Evolutionary conservation across 2,113 vertebrate species (phyloP), one percentile per base, ranked within the genome.

Genomic region (Perca flavescens): DNA sequence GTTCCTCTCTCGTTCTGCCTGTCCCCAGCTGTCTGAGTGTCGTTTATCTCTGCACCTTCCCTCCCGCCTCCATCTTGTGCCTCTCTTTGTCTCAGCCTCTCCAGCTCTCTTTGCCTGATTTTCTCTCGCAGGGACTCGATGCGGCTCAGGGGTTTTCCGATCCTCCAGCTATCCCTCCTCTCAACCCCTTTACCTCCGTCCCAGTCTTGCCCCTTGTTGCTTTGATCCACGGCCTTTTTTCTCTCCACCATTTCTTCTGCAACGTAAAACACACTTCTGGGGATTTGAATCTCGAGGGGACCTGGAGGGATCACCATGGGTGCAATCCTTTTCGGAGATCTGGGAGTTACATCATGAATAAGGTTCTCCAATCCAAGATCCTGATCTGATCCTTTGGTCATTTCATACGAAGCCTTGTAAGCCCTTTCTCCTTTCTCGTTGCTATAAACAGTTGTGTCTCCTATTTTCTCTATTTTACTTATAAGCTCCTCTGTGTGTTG

Each of bases 71-170:
- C 75, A 31, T 61, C 87, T 58, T 72, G 72, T 6, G 62, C 53
- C 31, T 77, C 79, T 21, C 58, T 89, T 56, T 86, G 86, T 34
- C 40, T 89, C 75, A 31, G 19, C 34, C 21, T 92, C 80, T 92
- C 89, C 46, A 77, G 66, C 79, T 93, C 93, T 25, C 62, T 84
- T 79, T 95, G 94, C 11, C 85, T 78, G 25, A 93, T 95, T 81
- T 88, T 94, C 77, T 95, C 92, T 68, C 82, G 92, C 54, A 95
- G 77, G 66, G 94, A 95, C 89, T 96, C 94, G 0, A 95, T 86
- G 46, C 92, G 92, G 69, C 94, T 94, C 79, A 95, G 58, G 60
- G 94, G 91, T 78, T 94, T 94, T 1, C 93, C 93, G 0, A 90
- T 72, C 69, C 92, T 94, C 92, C 93, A 94, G 80, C 94, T 94